Evolutionary conservation across 2,888 invertebrate genomes (phyloP).

Genomic region (Xylocampa areola): DNA sequence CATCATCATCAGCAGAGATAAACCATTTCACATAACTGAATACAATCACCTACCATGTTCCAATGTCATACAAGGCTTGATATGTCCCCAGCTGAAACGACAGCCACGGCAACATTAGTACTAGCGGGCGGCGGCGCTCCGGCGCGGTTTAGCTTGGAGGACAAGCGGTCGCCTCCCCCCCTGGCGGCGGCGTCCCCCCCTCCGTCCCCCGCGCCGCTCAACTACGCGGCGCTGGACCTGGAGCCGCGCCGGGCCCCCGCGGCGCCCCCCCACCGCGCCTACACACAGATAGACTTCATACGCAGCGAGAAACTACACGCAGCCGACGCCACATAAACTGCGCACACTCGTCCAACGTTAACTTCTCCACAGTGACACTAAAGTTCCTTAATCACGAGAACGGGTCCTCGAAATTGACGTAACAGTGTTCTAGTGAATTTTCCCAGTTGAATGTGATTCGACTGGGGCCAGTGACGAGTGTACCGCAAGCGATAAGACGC

Average conservation of each 20-base stretch:
- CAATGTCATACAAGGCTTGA: too few species aligned
- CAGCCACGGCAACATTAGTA: slow-evolving; percentile 56
- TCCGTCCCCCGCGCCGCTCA: slow-evolving; percentile 61
- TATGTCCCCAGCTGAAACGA: slow-evolving; percentile 32
- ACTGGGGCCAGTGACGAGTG: slow-evolving; percentile 30
- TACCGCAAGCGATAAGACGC: slow-evolving; percentile 36
- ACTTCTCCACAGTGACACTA: too few species aligned
- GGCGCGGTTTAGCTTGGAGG: slow-evolving; percentile 64
- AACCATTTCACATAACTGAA: too few species aligned
- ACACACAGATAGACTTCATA: slow-evolving; percentile 95
- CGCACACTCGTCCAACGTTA: not conserved
- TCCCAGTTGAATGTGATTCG: slow-evolving; percentile 25
- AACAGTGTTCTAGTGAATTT: slow-evolving; percentile 22
- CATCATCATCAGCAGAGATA: too few species aligned
- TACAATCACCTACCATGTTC: too few species aligned
- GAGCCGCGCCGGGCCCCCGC: slow-evolving; percentile 76
- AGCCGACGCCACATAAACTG: slow-evolving; percentile 63
- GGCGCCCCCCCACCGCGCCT: slow-evolving; percentile 89
- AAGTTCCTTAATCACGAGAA: too few species aligned
- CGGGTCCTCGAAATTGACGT: slow-evolving; percentile 5
- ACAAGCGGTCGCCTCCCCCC: slow-evolving; percentile 14
- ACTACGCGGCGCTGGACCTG: slow-evolving; percentile 85
- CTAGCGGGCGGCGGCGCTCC: slow-evolving; percentile 57
- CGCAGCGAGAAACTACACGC: slow-evolving; percentile 88
- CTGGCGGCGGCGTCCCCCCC: slow-evolving; percentile 17